phyloP scores from a whole-genome alignment of 1,140 invertebrate genomes.

The Drosophila serrata region DNA sequence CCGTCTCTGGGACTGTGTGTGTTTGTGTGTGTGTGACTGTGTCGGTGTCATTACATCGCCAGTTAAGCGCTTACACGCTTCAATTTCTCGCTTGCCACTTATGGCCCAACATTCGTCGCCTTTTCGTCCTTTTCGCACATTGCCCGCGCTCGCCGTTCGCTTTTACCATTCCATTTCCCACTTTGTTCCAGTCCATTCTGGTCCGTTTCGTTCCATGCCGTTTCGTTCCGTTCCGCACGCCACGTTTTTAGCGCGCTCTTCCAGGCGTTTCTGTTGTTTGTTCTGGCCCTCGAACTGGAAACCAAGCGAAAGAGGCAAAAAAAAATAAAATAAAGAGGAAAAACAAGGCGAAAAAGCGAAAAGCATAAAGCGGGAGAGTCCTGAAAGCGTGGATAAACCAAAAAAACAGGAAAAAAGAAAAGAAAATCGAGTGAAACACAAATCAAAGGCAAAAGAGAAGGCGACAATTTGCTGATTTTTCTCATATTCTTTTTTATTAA shows the following conservation, averaged over 20 bases:
- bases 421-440: constrained; percentile 29
- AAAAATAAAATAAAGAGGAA: not conserved
- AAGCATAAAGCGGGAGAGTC: constrained; percentile 14
- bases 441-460: constrained; percentile 14
- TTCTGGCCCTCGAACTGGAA: constrained; percentile 47
- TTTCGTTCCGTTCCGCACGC: constrained; percentile 23
- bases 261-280: constrained; percentile 41
- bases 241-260: constrained; percentile 52
- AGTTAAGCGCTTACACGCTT: constrained; percentile 82
- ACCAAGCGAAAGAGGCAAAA: constrained; percentile 19
- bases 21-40: constrained; percentile 27
- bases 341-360: constrained; percentile 6
- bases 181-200: constrained; percentile 4
- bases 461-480: constrained; percentile 9
- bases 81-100: constrained; percentile 77
- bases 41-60: constrained; percentile 70
- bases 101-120: constrained; percentile 67
- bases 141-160: constrained; percentile 16
- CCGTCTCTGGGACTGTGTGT: not conserved
- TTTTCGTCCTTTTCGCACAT: constrained; percentile 38
- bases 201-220: constrained; percentile 22
- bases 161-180: constrained; percentile 27
- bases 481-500: no score
- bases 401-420: constrained; percentile 12
- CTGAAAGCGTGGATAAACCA: constrained; percentile 4